Base-by-base conservation (phyloP, 2,888 invertebrate species). In the Aphidius colemani region DNA sequence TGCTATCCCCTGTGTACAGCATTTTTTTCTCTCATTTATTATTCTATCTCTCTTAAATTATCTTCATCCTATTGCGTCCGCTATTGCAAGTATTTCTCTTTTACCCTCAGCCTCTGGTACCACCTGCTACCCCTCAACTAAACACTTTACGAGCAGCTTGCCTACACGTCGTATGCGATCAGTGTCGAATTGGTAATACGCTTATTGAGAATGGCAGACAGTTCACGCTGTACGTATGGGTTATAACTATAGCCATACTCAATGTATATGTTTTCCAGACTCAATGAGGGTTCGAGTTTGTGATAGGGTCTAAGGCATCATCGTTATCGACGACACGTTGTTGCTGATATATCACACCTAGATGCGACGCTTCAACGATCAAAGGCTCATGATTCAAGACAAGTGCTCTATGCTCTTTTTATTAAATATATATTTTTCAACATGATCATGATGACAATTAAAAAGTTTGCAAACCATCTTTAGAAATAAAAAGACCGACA, bases 71-170 rank as follows among this genome's bases (percentile, higher is more conserved):
- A 18, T 53, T 13, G 13, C 53, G 8, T 53, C 49, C 66, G 65
- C 60, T 49, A 44, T 56, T 56, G 53, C 46, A 51, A 64, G 58
- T 62, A 39, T 55, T 61, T 62, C 59, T 51, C 58, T 60, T 55
- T 39, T 61, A 41, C 55, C 10, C 44, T 41, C 51, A 8, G 39
- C 39, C 7, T 39, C n/a, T 8, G 40, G n/a, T 10, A 77, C 77
- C 74, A 73, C 75, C 76, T 71, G 71, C 71, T 75, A 76, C 78
- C 80, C 78, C 77, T 77, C 78, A 73, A 75, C 82, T 81, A 81
- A 82, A 82, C 81, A 79, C 80, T 82, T 81, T 82, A 80, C 77
- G 80, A 79, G 80, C 79, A 78, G 80, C 78, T 79, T 79, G 79
- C 78, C 78, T 79, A 75, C 73, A 76, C 79, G 81, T 81, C 82